Conservation (phyloP, 2,888 invertebrate genomes). For the Lithophane semibrunnea region DNA sequence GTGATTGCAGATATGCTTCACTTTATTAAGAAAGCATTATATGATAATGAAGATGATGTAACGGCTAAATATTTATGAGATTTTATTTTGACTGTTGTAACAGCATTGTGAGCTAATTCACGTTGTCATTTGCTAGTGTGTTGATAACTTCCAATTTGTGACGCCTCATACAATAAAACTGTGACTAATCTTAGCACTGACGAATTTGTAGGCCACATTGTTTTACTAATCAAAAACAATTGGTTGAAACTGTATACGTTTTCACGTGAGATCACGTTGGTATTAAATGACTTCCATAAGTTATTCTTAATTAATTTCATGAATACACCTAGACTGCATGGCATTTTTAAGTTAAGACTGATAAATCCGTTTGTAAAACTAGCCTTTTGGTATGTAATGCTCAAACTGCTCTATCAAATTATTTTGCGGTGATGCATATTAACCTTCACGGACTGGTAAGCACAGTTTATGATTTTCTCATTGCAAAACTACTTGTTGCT, state of each 20-base stretch:
- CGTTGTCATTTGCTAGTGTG: constrained; percentile 62
- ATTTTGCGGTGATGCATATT: constrained; percentile 3
- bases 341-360: neutral
- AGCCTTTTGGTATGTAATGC: neutral
- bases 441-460: constrained; percentile 24
- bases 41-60: constrained; percentile 46
- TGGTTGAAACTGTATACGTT: constrained; percentile 71
- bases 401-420: constrained; percentile 6
- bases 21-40: constrained; percentile 30
- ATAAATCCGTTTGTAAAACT: neutral
- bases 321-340: constrained; percentile 12
- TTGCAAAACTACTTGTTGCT: neutral
- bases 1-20: constrained; percentile 24
- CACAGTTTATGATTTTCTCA: neutral
- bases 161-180: constrained; percentile 68
- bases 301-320: constrained; percentile 51
- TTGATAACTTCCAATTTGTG: constrained; percentile 72
- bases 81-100: constrained; percentile 34
- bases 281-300: constrained; percentile 64
- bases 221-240: constrained; percentile 81
- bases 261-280: constrained; percentile 71
- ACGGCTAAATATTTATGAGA: constrained; percentile 34
- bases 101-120: constrained; percentile 53
- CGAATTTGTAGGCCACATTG: constrained; percentile 79
- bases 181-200: constrained; percentile 72